These are phyloP conservation scores for Isotomurus palustris DNA, from an alignment of 2,888 invertebrate species.

Conservation along the genomic window DNA sequence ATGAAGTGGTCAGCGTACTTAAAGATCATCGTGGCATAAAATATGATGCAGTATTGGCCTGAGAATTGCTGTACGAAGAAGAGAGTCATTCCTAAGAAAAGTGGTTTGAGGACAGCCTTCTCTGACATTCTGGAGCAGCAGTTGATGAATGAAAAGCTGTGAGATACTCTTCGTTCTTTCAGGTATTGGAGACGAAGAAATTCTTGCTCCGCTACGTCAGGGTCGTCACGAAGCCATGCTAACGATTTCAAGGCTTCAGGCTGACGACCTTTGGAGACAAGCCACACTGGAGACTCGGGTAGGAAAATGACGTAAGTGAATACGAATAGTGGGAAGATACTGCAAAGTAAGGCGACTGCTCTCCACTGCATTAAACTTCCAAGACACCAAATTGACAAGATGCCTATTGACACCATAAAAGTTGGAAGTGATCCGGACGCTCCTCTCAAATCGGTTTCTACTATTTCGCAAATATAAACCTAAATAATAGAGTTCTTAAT, in stretches of 20 bases:
- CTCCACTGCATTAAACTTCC: constrained; percentile 39
- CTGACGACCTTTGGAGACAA: constrained; percentile 27
- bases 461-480: constrained; percentile 46
- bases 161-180: constrained; percentile 31
- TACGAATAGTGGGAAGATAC: constrained; percentile 38
- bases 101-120: constrained; percentile 31
- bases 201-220: constrained; percentile 43
- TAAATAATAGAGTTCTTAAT: constrained; percentile 8
- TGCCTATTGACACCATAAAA: constrained; percentile 43
- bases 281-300: constrained; percentile 45
- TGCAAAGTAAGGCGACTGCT: constrained; percentile 36
- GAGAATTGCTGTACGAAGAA: constrained; percentile 45
- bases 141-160: constrained; percentile 9
- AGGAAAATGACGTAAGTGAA: constrained; percentile 42
- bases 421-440: constrained; percentile 43
- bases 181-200: constrained; percentile 42
- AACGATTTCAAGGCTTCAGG: constrained; percentile 32
- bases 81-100: constrained; percentile 31
- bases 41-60: constrained; percentile 44
- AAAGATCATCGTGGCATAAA: constrained; percentile 44
- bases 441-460: constrained; percentile 40
- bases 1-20: constrained; percentile 41
- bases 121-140: constrained; percentile 29
- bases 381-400: constrained; percentile 38
- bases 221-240: constrained; percentile 40